Base-by-base conservation (phyloP, 1,140 invertebrate species). In the Drosophila miranda region DNA sequence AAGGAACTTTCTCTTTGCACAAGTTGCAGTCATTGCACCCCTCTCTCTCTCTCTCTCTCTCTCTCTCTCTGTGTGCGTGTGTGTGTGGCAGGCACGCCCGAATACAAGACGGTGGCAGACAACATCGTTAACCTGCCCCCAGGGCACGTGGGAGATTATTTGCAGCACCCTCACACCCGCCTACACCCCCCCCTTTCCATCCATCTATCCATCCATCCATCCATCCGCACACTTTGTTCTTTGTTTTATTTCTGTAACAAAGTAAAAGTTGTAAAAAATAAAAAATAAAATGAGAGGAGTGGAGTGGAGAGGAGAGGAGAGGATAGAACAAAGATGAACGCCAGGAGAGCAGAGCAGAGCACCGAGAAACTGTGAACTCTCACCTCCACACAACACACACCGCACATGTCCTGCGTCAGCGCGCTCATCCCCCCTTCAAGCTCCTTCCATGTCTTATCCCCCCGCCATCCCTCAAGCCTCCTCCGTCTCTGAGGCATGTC, bases 211-310 rank as follows among this genome's bases (percentile, higher is more conserved):
- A 26, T 13, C 23, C 49, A 21, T 19, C 11, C 23, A 72, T 41
- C 42, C 16, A 42, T 11, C 9, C 23, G 30, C 16, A 26, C 69
- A 72, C 68, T 44, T 62, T 70, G 56, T 52, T 74, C 70, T 75
- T 79, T 79, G 76, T 79, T 75, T 78, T 79, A 79, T 79, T 79
- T 79, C 76, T 58, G 76, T 79, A 79, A 79, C 76, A 79, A 79
- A 79, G 76, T 79, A 79, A 79, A 79, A 79, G 76, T 79, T 79
- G 58, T 79, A 75, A 75, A 79, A 70, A 58, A 53, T 44, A 44
- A 52, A 64, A 54, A 51, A 53, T 34, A 46, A 50, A 48, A 44
- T 41, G 58, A 28, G 19, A 54, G 50, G 34, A 38, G 62, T 61
- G 19, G 19, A 19, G 19, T 19, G 19, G 58, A 28, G 19, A 49